Base-by-base conservation (phyloP, 2,888 invertebrate species). In the Drosophila trichaetosa region DNA sequence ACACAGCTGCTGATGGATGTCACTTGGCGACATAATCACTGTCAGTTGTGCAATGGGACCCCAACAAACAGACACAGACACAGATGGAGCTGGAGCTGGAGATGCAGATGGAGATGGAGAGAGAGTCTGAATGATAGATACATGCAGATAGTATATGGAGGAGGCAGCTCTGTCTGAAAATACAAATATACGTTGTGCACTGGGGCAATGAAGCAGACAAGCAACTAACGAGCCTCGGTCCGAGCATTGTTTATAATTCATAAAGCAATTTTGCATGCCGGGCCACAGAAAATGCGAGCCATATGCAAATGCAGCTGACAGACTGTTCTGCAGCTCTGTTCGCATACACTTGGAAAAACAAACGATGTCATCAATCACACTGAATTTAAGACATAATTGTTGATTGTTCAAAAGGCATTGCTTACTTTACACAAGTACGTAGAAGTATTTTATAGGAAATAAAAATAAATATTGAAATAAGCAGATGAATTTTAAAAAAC, bases 1-100 rank as follows among this genome's bases (percentile, higher is more conserved):
- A 80, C 80, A 66, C 75, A 83, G 74, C 80, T 77, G 85, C 85
- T 85, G 83, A 83, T 82, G 79, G 83, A 85, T 85, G 83, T 82
- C 83, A 85, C 80, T 85, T 82, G 83, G 85, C 80, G 75, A 82
- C 83, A 85, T 83, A 85, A 85, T 83, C 83, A 83, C 83, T 85
- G 83, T 82, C 83, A 82, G 83, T 70, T 80, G 85, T 70, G 77
- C 82, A 83, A 68, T 69, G 76, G 76, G 70, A 82, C 36, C 64
- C 64, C 53, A 64, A 63, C 66, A 56, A 48, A 40, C 31, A n/a
- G 59, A 52, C 52, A 65, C 38, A 48, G 60, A 66, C 18, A 52
- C 40, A 40, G 21, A 31, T 18, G 5, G 52, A 24, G 11, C n/a
- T n/a, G 31, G 31, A 24, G 21, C 2, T 21, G 21, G 18, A 33